Evolutionary conservation across 2,113 vertebrate genomes (phyloP).

Genomic region (Myotis davidii): DNA sequence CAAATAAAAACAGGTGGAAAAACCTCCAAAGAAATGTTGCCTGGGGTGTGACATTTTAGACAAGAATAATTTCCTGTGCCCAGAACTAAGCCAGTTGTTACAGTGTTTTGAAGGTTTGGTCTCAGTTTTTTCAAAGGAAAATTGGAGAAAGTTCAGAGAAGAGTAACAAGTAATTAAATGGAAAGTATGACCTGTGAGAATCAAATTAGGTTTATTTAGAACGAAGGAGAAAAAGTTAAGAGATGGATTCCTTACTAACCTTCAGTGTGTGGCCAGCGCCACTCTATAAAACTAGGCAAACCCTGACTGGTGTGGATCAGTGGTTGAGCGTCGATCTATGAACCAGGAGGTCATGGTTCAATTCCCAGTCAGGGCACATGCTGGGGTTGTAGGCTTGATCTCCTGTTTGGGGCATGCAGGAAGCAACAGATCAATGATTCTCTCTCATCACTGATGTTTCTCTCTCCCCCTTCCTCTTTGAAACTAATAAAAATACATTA

Average conservation of each 20-base stretch:
- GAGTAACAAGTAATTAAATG: conserved; percentile 39
- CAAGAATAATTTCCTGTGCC: conserved; percentile 19
- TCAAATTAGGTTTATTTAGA: conserved; percentile 7
- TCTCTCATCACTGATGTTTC: no score
- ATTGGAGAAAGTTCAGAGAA: conserved; percentile 46
- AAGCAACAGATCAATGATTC: no score
- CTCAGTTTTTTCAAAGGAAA: conserved; percentile 35
- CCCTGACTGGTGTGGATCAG: no score
- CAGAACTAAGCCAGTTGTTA: not conserved
- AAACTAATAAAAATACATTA: no score
- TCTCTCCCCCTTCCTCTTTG: no score
- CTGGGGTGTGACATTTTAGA: conserved; percentile 37
- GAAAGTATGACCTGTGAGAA: conserved; percentile 62
- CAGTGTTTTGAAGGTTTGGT: conserved; percentile 36
- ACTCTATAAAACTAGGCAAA: not conserved
- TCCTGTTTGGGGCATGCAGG: no score
- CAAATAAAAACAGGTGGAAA: conserved; percentile 24
- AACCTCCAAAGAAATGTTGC: conserved; percentile 18
- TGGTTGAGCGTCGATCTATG: no score
- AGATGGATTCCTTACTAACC: not conserved
- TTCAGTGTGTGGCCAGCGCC: not conserved
- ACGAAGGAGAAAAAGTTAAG: not conserved
- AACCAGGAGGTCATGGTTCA: no score
- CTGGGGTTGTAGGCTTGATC: no score
- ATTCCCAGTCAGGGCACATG: no score